These are phyloP conservation scores for Prietella phreatophila DNA, from an alignment of 2,113 vertebrate species.

Conservation along the genomic window DNA sequence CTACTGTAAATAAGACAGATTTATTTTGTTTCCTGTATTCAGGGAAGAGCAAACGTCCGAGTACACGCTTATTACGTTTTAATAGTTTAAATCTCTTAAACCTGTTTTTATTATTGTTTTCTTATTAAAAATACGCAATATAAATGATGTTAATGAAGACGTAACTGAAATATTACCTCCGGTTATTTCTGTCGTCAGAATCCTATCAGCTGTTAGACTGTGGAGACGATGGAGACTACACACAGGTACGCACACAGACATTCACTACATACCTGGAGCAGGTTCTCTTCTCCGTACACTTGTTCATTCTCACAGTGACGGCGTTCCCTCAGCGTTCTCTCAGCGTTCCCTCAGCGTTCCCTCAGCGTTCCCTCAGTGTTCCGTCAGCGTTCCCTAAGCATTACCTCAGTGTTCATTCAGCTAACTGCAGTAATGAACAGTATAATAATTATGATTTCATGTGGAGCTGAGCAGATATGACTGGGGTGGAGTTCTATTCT, in stretches of 20 bases:
- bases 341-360: no score
- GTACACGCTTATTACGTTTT: no score
- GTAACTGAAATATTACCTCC: neutral
- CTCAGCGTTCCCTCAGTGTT: no score
- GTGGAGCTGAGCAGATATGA: neutral
- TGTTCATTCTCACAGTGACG: neutral
- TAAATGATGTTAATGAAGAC: neutral
- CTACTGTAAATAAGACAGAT: no score
- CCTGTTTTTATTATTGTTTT: no score
- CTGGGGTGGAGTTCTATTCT: neutral
- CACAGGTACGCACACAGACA: neutral
- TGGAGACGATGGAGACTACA: slow-evolving; percentile 35
- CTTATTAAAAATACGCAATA: no score
- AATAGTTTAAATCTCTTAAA: no score
- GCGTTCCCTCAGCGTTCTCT: no score
- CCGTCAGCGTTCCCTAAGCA: no score
- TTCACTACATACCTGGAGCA: neutral
- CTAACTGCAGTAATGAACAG: neutral
- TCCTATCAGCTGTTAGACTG: slow-evolving; percentile 37
- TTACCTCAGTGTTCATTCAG: no score
- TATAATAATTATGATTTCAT: neutral
- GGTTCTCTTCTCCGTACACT: neutral
- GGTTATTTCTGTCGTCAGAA: slow-evolving; percentile 25
- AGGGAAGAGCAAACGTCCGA: no score
- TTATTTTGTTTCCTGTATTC: no score